Base-by-base conservation (phyloP, 1,140 invertebrate species). In the Lordiphosa mommai region DNA sequence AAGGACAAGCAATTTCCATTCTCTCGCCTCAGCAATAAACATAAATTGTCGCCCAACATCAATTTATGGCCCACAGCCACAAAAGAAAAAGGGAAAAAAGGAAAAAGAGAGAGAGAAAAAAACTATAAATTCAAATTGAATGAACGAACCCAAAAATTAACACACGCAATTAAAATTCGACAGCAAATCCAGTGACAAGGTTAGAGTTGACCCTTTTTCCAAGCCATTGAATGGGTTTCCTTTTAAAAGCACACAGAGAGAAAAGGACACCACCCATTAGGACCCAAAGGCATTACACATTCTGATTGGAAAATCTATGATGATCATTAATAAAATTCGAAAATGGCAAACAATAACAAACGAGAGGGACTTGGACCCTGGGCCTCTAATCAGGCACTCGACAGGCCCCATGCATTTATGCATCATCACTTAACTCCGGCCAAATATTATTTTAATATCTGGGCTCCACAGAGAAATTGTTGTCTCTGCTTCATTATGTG, bases 371-470 rank as follows among this genome's bases (percentile, higher is more conserved):
- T 5, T 3, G 27, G n/a, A n/a, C n/a, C n/a, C n/a, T n/a, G n/a
- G n/a, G 10, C 33, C 57, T 74, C 57, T 74, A 80, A 80, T 82
- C 74, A 82, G 56, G 61, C 32, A 40, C 40, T 61, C 41, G 32
- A 29, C 55, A 60, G 57, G 58, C 48, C 60, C 37, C 60, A 74
- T 74, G 53, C 60, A 66, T 80, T 65, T 66, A 66, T 82, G 48
- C 53, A 46, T 23, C 34, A 52, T 40, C 63, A 82, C 70, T 80
- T 80, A 51, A 47, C 70, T 48, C 23, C 29, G 60, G 61, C 61
- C 58, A 80, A 80, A 80, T 80, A 80, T 80, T 80, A 61, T 80
- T 80, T 80, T 80, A 80, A 80, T 74, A 82, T 82, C 76, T 71
- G 46, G 56, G 20, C 17, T 17, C 16, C 3, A n/a, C n/a, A n/a